Evolutionary conservation across 2,888 invertebrate species (phyloP).

Genomic region (Lepidocyrtoides sp.): DNA sequence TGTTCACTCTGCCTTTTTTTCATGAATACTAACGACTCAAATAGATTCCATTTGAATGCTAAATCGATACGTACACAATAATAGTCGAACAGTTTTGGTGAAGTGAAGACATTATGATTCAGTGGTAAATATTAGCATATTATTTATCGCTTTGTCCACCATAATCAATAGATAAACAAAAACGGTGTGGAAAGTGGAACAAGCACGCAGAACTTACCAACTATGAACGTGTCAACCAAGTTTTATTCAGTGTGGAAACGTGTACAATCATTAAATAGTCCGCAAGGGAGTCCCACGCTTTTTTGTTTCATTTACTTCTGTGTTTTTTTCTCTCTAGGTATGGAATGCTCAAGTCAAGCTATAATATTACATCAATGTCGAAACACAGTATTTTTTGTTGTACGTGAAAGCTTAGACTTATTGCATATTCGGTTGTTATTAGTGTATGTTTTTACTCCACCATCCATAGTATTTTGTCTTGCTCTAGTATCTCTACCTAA

Average conservation of each 20-base stretch:
- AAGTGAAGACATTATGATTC: neutral
- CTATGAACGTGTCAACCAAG: neutral
- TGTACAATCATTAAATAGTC: neutral
- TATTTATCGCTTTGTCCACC: neutral
- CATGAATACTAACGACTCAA: no score
- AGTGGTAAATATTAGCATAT: neutral
- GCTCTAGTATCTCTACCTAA: no score
- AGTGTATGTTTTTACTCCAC: no score
- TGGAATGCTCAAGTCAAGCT: no score
- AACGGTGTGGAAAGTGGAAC: neutral
- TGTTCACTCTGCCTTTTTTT: neutral
- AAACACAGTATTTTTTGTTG: no score
- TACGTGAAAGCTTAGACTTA: no score
- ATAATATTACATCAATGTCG: no score
- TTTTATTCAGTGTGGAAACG: neutral
- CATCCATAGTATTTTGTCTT: no score
- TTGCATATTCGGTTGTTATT: no score
- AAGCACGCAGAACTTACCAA: neutral
- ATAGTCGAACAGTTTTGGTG: no score
- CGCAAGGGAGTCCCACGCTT: neutral
- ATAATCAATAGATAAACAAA: conserved; percentile 4
- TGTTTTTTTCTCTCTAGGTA: no score
- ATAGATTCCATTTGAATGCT: no score
- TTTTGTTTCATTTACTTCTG: neutral
- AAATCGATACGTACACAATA: neutral